phyloP scores from a whole-genome alignment of 2,113 vertebrate genomes.

The Mormoops blainvillei region DNA sequence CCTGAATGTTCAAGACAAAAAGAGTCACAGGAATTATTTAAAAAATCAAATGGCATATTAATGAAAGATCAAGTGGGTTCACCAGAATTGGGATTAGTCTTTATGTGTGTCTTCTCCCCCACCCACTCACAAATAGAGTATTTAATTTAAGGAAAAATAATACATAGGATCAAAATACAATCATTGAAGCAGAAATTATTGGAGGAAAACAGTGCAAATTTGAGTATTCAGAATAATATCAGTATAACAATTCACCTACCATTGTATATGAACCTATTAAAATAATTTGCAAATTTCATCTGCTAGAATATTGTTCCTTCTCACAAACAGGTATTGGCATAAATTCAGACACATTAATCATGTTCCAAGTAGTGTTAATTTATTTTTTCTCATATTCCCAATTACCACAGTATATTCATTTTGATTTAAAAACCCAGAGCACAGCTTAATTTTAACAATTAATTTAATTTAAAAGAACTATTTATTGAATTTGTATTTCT shows the following conservation, averaged over 20 bases:
- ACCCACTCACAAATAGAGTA: not conserved
- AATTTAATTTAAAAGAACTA: constrained; percentile 56
- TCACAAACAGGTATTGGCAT: constrained; percentile 38
- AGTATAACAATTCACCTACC: constrained; percentile 31
- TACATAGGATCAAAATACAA: constrained; percentile 32
- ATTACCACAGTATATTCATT: constrained; percentile 52
- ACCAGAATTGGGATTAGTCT: not conserved
- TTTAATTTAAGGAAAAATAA: constrained; percentile 46
- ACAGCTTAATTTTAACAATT: constrained; percentile 62
- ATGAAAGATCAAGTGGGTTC: not conserved
- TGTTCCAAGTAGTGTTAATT: constrained; percentile 46
- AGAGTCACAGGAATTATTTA: not conserved
- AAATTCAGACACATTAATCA: constrained; percentile 22
- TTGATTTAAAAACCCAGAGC: constrained; percentile 49
- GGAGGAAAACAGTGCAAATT: constrained; percentile 52
- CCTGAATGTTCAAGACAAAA: constrained; percentile 29
- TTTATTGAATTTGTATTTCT: constrained; percentile 51
- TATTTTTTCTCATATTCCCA: constrained; percentile 53
- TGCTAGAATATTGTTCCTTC: not conserved
- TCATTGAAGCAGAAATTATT: constrained; percentile 54
- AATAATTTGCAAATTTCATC: constrained; percentile 49
- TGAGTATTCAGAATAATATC: constrained; percentile 61
- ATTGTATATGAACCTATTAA: constrained; percentile 51
- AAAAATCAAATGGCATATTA: not conserved
- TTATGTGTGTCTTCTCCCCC: not conserved